Evolutionary conservation across 2,888 invertebrate genomes (phyloP).

Genomic region (Agrochola lychnidis): DNA sequence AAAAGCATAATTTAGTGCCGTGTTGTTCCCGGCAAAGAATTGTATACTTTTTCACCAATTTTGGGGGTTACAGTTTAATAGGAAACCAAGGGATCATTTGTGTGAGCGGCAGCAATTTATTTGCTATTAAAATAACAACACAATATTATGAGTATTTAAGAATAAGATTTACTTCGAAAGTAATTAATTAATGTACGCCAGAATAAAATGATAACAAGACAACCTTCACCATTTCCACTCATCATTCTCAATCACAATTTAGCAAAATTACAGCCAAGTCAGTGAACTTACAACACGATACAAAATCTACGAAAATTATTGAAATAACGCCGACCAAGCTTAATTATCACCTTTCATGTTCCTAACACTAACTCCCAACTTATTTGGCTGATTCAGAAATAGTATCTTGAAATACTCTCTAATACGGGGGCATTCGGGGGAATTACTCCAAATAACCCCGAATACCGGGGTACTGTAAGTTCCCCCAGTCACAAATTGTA

Average conservation of each 20-base stretch:
- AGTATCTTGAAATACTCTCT: not conserved
- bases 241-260: constrained; percentile 2
- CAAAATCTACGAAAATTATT: constrained; percentile 12
- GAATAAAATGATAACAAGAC: not conserved
- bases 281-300: constrained; percentile 16
- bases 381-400: constrained; percentile 38
- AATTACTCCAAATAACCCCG: not conserved
- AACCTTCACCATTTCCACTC: not conserved
- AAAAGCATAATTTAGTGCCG: not conserved
- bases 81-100: not conserved
- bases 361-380: constrained; percentile 10
- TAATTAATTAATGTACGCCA: not conserved
- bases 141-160: not conserved
- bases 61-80: not conserved
- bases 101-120: too few species aligned
- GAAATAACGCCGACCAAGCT: constrained; percentile 6
- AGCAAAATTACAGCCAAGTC: constrained; percentile 16
- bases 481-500: constrained; percentile 40
- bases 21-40: not conserved
- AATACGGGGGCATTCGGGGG: not conserved
- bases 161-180: not conserved
- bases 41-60: not conserved
- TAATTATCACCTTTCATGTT: constrained; percentile 28
- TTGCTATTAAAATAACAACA: not conserved
- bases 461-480: not conserved